Evolutionary conservation across 2,888 invertebrate species (phyloP).

Genomic region (Conistra vaccinii): DNA sequence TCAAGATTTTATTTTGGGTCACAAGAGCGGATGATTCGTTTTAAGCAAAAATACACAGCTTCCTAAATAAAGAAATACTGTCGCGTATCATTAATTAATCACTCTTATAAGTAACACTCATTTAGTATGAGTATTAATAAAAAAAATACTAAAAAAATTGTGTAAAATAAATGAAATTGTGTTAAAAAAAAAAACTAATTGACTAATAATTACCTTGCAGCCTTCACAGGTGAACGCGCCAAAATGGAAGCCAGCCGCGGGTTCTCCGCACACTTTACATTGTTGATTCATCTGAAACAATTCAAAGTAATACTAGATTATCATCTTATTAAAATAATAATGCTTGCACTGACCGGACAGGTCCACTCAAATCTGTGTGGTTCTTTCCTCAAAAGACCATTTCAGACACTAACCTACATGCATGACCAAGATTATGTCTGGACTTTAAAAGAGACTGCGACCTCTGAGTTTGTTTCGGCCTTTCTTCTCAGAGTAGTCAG

Average conservation of each 20-base stretch:
- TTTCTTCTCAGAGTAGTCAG: no score
- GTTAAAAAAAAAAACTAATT: not conserved
- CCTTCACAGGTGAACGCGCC: conserved; percentile 98
- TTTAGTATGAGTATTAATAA: not conserved
- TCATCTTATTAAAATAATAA: not conserved
- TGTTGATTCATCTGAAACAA: conserved; percentile 97
- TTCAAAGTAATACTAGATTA: not conserved
- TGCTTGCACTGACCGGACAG: no score
- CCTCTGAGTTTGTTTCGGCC: no score
- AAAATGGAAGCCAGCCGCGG: conserved; percentile 98
- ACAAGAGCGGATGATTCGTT: not conserved
- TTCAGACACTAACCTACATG: no score
- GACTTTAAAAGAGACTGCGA: no score
- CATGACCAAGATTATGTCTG: no score
- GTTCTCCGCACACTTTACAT: conserved; percentile 98
- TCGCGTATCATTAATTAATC: no score
- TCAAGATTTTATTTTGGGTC: not conserved
- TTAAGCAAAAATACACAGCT: not conserved
- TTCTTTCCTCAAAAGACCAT: no score
- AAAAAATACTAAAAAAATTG: not conserved
- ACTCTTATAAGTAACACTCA: not conserved
- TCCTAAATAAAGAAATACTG: no score
- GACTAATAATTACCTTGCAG: conserved; percentile 93
- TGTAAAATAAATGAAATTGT: not conserved
- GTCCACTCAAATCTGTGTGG: no score